Base-by-base conservation (phyloP, 2,113 vertebrate genomes). In the Osmerus mordax region DNA sequence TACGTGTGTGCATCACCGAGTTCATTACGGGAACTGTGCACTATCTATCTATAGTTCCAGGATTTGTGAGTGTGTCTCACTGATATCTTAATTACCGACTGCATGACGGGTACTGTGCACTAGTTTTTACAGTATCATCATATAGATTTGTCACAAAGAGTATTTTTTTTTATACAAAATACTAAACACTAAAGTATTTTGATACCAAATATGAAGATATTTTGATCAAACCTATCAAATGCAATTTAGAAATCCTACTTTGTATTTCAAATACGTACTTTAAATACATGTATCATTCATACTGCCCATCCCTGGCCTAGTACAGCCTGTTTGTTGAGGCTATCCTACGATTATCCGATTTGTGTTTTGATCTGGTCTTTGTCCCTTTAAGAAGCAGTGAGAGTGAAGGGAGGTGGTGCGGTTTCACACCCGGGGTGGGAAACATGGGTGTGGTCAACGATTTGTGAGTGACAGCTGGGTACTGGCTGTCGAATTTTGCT, bases 351-450 rank as follows among this genome's bases (percentile, higher is more conserved):
- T 47, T 1, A 47, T 47, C 63, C 67, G 7, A 58, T 19, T 58
- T 5, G 55, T 18, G 55, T 58, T 58, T 58, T 58, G 55, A 58
- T 18, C 4, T 25, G 59, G 32, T 36, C 54, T 29, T 62, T 90
- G 90, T 81, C 79, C 86, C 94, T 95, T 95, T 96, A 94, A 96
- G 91, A 86, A 59, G 83, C 78, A 85, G 83, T 80, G 88, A 90
- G 88, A 91, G 87, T 89, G 84, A 88, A 80, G 72, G 87, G 86
- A 75, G 90, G 90, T 64, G 89, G 63, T 67, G 93, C 86, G 89
- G 90, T 89, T 96, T 97, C 95, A 94, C 96, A 96, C 96, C 93
- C 92, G 67, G 93, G 92, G 94, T 95, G 95, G 92, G 92, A 94
- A 94, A 93, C 83, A 53, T 77, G 21, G 94, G 90, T 85, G 92